Evolutionary conservation across 2,113 vertebrate species (phyloP).

Genomic region (Antennarius striatus): DNA sequence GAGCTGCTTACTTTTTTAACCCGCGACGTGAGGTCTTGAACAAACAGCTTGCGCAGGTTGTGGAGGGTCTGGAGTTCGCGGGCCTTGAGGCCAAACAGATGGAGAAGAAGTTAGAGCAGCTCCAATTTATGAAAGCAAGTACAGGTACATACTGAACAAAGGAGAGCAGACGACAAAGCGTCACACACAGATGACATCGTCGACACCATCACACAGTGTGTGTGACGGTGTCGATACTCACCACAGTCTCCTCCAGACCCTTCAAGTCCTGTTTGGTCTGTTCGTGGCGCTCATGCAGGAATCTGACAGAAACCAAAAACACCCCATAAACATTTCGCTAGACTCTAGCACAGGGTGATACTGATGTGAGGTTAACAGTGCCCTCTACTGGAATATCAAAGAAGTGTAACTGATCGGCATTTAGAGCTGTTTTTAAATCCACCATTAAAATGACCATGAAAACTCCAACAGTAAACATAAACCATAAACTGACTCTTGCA

Average conservation of each 20-base stretch:
- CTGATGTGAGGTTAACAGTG: background rate
- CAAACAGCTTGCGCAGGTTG: conserved; percentile 96
- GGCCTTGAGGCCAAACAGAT: conserved; percentile 74
- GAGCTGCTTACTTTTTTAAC: conserved; percentile 87
- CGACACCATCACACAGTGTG: too few species aligned
- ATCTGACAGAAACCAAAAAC: conserved; percentile 75
- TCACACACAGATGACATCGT: background rate
- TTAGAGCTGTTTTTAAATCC: too few species aligned
- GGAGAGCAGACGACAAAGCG: background rate
- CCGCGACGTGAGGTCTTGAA: conserved; percentile 94
- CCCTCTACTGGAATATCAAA: conserved; percentile 8
- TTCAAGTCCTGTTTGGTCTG: conserved; percentile 94
- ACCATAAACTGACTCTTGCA: too few species aligned
- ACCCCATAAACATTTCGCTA: background rate
- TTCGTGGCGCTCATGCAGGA: conserved; percentile 90
- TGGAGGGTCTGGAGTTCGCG: conserved; percentile 96
- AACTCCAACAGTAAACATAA: too few species aligned
- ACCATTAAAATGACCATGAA: too few species aligned
- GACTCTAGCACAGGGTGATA: background rate
- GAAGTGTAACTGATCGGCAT: background rate
- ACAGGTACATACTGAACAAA: background rate
- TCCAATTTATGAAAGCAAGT: background rate
- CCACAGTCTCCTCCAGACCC: conserved; percentile 94
- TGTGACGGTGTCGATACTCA: conserved; percentile 70
- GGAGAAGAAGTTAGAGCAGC: conserved; percentile 14